phyloP scores from a whole-genome alignment of 23 tunicate species.

The Trididemnum clinides region DNA sequence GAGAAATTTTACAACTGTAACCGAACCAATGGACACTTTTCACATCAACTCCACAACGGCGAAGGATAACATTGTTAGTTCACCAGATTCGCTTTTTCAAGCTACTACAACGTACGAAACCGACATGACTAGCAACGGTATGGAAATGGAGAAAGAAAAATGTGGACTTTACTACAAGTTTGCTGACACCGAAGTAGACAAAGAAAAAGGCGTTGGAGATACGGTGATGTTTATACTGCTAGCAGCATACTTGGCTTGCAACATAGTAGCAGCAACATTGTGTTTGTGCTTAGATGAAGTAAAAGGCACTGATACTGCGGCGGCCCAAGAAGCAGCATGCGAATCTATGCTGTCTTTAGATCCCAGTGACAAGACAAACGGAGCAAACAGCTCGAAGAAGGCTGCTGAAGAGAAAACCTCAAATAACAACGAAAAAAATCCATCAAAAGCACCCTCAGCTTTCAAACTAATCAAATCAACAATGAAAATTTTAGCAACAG shows the following conservation, averaged over 20 bases:
- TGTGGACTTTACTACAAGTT: conserved; percentile 58
- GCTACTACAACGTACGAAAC: neutral
- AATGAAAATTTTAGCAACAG: conserved; percentile 29
- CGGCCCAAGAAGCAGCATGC: conserved; percentile 24
- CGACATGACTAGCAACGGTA: neutral
- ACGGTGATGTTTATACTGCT: conserved; percentile 49
- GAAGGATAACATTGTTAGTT: neutral
- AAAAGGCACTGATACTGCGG: conserved; percentile 22
- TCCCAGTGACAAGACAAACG: neutral
- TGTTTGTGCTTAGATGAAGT: conserved; percentile 61
- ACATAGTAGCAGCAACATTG: conserved; percentile 35
- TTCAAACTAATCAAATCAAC: conserved; percentile 56
- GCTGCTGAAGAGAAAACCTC: neutral
- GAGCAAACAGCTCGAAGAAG: neutral
- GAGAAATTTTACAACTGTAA: too few relatives aligned
- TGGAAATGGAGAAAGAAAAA: neutral
- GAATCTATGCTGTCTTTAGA: conserved; percentile 30
- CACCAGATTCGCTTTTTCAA: neutral
- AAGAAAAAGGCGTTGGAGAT: conserved; percentile 28
- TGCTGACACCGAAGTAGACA: neutral
- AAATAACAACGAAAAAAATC: neutral
- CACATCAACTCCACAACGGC: neutral
- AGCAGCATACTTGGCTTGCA: conserved; percentile 36
- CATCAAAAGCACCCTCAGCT: conserved; percentile 9
- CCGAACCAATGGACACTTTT: neutral